Base-by-base conservation (phyloP, 2,797 vertebrate species). In the Neomorphus geoffroyi region DNA sequence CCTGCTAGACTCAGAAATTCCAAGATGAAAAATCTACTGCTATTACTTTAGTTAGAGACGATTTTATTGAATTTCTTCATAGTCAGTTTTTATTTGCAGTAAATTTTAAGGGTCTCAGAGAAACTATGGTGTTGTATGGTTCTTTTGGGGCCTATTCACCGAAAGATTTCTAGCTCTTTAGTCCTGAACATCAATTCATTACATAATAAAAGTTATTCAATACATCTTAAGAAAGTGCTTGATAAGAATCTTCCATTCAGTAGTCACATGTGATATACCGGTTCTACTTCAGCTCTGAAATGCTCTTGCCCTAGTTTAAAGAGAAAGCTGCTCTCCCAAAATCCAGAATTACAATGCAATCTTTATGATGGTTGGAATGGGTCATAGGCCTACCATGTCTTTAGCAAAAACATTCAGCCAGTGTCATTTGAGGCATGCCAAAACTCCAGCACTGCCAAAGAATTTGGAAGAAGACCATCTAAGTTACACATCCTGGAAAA, bases 301-400 rank as follows among this genome's bases (percentile, higher is more conserved):
- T 51, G 67, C 30, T 62, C 24, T 53, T 48, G 11, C n/a, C 19
- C 7, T 24, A 33, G 11, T 33, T 83, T 35, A 75, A 64, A 58
- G 35, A 50, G 3, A 77, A 86, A 92, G 58, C 8, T 53, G 5
- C 8, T 75, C 15, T 61, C 10, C 22, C 41, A 32, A 74, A 80
- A 61, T 16, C 4, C 32, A 33, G 18, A 85, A 56, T 9, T 37
- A 73, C 15, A 73, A 43, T 23, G 9, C 6, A 80, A 80, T 30
- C 4, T 53, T 7, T 26, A 46, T 16, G 27, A 30, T 13, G 10
- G 13, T 7, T 43, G 33, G 43, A 77, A 88, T 8, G 7, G 12
- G 28, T 35, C 18, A 54, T 0, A 69, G 9, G 22, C 4, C 13
- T 32, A 46, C 2, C 3, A 21, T 1, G 2, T n/a, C 18, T 73